Base-by-base conservation (phyloP, 1,140 invertebrate genomes). In the Stegodyphus mimosarum region DNA sequence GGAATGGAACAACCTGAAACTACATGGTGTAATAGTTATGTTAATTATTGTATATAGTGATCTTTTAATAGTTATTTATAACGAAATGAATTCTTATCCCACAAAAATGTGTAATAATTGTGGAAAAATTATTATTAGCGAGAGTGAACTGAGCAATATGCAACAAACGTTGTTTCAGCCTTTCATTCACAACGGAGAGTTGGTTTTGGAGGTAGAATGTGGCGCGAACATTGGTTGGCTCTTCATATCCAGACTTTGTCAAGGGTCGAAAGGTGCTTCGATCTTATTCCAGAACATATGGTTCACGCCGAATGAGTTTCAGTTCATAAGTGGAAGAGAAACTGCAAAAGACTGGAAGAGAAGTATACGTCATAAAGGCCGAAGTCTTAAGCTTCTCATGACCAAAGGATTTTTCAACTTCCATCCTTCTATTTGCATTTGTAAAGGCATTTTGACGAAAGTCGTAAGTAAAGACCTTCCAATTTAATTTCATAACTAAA, bases 291-390 rank as follows among this genome's bases (percentile, higher is more conserved):
- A 91, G 79, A 89, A 89, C 17, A 88, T 89, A 69, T 92, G 91
- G 91, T 88, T 92, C 9, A 92, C 91, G 18, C 92, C 92, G 7
- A 92, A 92, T 87, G 91, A 92, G 86, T 92, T 92, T 85, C 91
- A 92, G 88, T 90, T 89, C 74, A 89, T 92, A 15, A 91, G 90
- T 85, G 92, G 92, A 6, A 86, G 92, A 55, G 91, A 92, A 87
- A 92, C 91, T 6, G 91, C 92, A 67, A 92, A 92, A 84, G 92
- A 92, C 88, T 92, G 91, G 92, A 92, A 92, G 88, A 87, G 91
- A n/a, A 91, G 90, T 60, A 92, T 92, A 76, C 89, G 91, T 67
- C 92, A 92, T 84, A 90, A 91, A 86, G 92, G 92, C 49, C 92
- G 92, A 88, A 92, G 91, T 83, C 89, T 92, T 80, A 92, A 92